Evolutionary conservation across 2,113 vertebrate genomes (phyloP).

Genomic region (Cichladusa arquata): DNA sequence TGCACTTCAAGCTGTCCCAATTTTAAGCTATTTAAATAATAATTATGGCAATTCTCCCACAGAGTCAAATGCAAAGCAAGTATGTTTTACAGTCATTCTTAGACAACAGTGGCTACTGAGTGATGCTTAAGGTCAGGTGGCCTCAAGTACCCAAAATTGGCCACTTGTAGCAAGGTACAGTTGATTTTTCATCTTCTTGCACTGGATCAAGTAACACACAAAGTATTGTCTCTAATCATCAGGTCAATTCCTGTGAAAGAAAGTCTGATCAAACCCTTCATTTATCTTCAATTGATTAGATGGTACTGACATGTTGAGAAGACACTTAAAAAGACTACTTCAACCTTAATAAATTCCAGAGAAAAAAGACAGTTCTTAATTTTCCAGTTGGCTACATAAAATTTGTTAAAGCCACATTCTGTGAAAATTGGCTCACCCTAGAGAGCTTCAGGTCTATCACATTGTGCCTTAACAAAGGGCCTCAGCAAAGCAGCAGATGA

Average conservation of each 20-base stretch:
- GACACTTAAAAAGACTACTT: slow-evolving; percentile 21
- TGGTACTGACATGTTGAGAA: neutral
- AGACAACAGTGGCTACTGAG: neutral
- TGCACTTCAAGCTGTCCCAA: neutral
- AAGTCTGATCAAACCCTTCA: slow-evolving; percentile 9
- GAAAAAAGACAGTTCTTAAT: slow-evolving; percentile 43
- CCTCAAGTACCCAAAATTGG: neutral
- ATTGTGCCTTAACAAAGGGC: neutral
- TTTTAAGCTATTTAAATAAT: neutral
- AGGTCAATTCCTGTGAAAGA: neutral
- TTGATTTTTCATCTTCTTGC: neutral
- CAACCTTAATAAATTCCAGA: slow-evolving; percentile 39
- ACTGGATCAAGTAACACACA: neutral
- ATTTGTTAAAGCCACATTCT: slow-evolving; percentile 51
- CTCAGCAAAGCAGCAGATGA: neutral
- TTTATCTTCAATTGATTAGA: slow-evolving; percentile 33
- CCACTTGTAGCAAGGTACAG: neutral
- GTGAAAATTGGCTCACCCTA: slow-evolving; percentile 13
- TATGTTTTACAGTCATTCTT: neutral
- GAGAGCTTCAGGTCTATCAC: neutral
- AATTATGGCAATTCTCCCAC: neutral
- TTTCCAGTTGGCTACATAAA: slow-evolving; percentile 59
- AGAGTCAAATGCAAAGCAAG: neutral
- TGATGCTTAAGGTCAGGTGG: neutral
- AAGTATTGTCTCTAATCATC: neutral